phyloP scores from a whole-genome alignment of 1,140 invertebrate species.

The Amyelois transitella region DNA sequence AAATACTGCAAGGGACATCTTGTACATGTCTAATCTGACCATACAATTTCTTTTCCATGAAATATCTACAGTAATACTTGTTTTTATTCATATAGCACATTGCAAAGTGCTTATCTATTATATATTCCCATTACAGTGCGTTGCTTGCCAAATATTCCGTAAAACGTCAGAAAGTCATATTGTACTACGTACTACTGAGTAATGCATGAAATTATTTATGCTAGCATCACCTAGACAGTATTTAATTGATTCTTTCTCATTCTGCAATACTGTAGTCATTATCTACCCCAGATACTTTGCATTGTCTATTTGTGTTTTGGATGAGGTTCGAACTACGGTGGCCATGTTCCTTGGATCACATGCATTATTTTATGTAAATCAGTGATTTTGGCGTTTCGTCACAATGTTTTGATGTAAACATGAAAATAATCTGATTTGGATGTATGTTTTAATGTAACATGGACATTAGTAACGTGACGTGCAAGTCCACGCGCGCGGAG shows the following conservation, averaged over 20 bases:
- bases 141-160: slow-evolving; percentile 73
- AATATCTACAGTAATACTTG: slow-evolving; percentile 27
- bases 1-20: slow-evolving; percentile 74
- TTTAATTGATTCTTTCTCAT: slow-evolving; percentile 61
- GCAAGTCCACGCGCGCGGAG: slow-evolving; percentile 44
- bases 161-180: slow-evolving; percentile 73
- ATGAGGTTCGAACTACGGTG: slow-evolving; percentile 56
- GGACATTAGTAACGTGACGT: slow-evolving; percentile 23
- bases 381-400: slow-evolving; percentile 48
- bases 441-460: not conserved
- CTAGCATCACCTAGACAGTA: slow-evolving; percentile 53
- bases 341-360: slow-evolving; percentile 72
- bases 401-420: slow-evolving; percentile 44
- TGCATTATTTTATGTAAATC: slow-evolving; percentile 56
- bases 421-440: not conserved
- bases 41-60: slow-evolving; percentile 46
- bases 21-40: slow-evolving; percentile 58
- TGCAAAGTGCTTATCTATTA: slow-evolving; percentile 46
- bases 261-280: slow-evolving; percentile 37
- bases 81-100: slow-evolving; percentile 39
- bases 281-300: slow-evolving; percentile 49
- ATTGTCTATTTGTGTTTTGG: slow-evolving; percentile 69
- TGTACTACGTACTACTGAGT: slow-evolving; percentile 71
- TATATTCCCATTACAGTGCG: slow-evolving; percentile 58
- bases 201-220: slow-evolving; percentile 72